Evolutionary conservation across 2,797 vertebrate genomes (phyloP), one percentile per base, ranked within the genome.

Genomic region (Fringilla coelebs): DNA sequence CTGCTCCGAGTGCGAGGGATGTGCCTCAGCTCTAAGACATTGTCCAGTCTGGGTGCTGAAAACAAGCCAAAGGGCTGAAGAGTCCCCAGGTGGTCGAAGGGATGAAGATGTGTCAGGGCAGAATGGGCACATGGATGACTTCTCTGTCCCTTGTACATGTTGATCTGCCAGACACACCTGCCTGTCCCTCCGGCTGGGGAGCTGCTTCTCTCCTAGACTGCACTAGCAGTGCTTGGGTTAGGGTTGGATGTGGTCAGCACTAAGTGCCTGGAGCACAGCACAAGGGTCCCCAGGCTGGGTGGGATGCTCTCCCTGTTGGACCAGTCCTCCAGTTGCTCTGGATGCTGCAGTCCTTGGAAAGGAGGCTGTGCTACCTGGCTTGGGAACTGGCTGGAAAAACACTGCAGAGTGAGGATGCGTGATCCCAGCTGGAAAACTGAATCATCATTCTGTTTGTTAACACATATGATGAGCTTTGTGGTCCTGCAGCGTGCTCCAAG

Each of bases 1-100:
- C 60, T 32, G 32, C 66, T 55, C 25, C 0, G 0, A 18, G n/a
- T 1, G 3, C 2, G 2, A 2, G 8, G 55, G 40, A 81, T 3
- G 0, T 49, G 52, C 70, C 72, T 67, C 14, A 2, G 62, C 61
- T 88, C 61, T 2, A 4, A 70, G 72, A 67, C 25, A 29, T 36
- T 68, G 11, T 62, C 48, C 34, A 24, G n/a, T 38, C 41, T 66
- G 76, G 29, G 8, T 58, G 51, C 68, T 60, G 10, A 67, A 34
- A 83, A 48, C 43, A 52, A 70, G 51, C 22, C 55, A 36, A 32
- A 83, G 24, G 48, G 17, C 78, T 77, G 19, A 2, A 3, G 25
- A 49, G 40, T 70, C 43, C 68, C 61, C 8, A 13, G 7, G 52
- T 88, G 71, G 41, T 58, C 41, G 41, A 70, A 57, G 17, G 51